Evolutionary conservation across 2,797 vertebrate genomes (phyloP), one percentile per base, ranked within the genome.

Genomic region (Chrosomus eos): DNA sequence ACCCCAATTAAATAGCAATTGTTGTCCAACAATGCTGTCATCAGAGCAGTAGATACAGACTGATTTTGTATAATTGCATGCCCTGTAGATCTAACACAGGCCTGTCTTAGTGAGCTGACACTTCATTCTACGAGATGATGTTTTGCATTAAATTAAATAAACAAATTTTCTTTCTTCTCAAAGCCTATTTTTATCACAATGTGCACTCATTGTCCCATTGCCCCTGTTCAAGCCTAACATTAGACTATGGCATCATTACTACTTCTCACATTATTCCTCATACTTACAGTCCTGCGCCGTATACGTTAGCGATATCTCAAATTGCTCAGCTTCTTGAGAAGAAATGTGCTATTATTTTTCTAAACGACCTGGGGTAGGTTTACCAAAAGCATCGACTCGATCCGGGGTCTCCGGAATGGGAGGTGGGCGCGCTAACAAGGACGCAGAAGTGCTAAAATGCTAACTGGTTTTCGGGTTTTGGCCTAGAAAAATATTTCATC

Each of bases 1-100:
- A 85, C 83, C 83, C 77, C 83, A 85, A 85, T 85, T 85, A 85
- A 72, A 73, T 28, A 73, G 68, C 83, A 85, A 85, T 85, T 85
- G 83, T 85, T 85, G 83, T 85, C 76, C 76, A 73, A 85, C 83
- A 85, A 80, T 85, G 76, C 76, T 73, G 76, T 80, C 83, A 73
- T 85, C 83, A 85, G 76, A 80, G 40, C n/a, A 18, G 53, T 64
- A 72, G 76, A 80, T 85, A 80, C 68, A 80, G 83, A 72, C 55
- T 80, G 76, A 80, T 80, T 85, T 51, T 28, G 77, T 36, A 48
- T 85, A 85, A 85, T 85, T 85, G 76, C 83, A 73, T 80, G 83
- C 28, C 51, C 83, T 38, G 74, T 51, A 78, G 83, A 80, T 85
- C 76, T 72, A 72, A 73, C 40, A 26, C 3, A 8, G 45, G 40